A percentile compares a stretch with the other conserved stretches of the same genome.
Conservation (phyloP, 1,140 invertebrate genomes). For the Drosophila chauvacae region DNA sequence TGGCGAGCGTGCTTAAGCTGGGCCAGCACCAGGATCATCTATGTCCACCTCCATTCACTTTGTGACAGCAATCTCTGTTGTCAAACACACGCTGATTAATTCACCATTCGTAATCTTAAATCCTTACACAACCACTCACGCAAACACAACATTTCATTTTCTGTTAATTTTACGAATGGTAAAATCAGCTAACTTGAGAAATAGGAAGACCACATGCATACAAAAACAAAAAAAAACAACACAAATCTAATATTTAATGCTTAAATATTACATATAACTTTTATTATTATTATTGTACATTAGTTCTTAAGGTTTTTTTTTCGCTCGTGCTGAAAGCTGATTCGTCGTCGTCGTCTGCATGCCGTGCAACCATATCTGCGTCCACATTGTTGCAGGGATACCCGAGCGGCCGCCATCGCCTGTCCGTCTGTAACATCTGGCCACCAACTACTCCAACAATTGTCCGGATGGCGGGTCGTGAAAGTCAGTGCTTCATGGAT, state of each 20-base stretch:
- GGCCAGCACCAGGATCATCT: not conserved
- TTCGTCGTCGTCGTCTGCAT: not conserved
- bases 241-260: slow-evolving; percentile 53
- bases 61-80: not conserved
- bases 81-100: not conserved
- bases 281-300: slow-evolving; percentile 76
- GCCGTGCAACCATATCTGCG: not conserved
- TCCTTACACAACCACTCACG: not conserved
- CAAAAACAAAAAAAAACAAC: not conserved
- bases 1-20: slow-evolving; percentile 89
- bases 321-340: not conserved
- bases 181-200: not conserved
- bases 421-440: slow-evolving; percentile 33
- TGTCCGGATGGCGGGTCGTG: slow-evolving; percentile 12
- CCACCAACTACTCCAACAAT: slow-evolving; percentile 41
- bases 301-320: slow-evolving; percentile 59
- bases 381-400: not conserved
- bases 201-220: slow-evolving; percentile 2
- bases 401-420: slow-evolving; percentile 14
- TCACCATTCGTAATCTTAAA: slow-evolving; percentile 1
- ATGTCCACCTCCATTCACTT: slow-evolving; percentile 9
- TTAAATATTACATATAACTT: slow-evolving; percentile 45
- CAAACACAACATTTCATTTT: slow-evolving; percentile 15
- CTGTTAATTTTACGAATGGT: slow-evolving; percentile 15
- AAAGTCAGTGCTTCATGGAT: slow-evolving; percentile 5